phyloP scores from a whole-genome alignment of 1,140 invertebrate species.

The Subanguina moxae region DNA sequence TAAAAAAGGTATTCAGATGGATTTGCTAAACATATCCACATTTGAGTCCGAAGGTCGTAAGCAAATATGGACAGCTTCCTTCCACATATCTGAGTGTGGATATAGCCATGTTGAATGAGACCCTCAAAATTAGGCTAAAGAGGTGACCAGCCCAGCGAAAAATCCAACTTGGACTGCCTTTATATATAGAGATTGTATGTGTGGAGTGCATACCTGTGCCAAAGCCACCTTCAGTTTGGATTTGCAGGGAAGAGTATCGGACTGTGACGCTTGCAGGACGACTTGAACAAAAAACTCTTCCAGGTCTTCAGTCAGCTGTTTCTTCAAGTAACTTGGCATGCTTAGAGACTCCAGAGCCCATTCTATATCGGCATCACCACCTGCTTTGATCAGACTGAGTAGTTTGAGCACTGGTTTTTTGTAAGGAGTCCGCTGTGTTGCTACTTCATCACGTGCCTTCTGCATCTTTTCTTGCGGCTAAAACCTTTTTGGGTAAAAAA shows the following conservation, averaged over 20 bases:
- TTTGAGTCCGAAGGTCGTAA: too few species aligned
- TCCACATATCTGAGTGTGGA: too few species aligned
- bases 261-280: constrained; percentile 21
- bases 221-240: constrained; percentile 13
- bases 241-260: neutral
- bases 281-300: constrained; percentile 25
- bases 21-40: too few species aligned
- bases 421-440: neutral
- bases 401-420: constrained; percentile 3
- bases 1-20: too few species aligned
- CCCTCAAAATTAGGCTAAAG: too few species aligned
- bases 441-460: constrained; percentile 11
- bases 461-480: constrained; percentile 21
- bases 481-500: constrained; percentile 7
- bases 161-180: too few species aligned
- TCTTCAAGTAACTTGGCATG: neutral
- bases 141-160: too few species aligned
- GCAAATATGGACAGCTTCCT: too few species aligned
- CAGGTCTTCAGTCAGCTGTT: constrained; percentile 25
- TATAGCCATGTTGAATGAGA: too few species aligned
- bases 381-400: neutral
- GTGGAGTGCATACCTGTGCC: constrained; percentile 23
- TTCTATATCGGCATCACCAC: constrained; percentile 17
- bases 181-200: too few species aligned
- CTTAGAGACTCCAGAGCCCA: constrained; percentile 26